Base-by-base conservation (phyloP, 2,113 vertebrate species). In the Amazona vittata region DNA sequence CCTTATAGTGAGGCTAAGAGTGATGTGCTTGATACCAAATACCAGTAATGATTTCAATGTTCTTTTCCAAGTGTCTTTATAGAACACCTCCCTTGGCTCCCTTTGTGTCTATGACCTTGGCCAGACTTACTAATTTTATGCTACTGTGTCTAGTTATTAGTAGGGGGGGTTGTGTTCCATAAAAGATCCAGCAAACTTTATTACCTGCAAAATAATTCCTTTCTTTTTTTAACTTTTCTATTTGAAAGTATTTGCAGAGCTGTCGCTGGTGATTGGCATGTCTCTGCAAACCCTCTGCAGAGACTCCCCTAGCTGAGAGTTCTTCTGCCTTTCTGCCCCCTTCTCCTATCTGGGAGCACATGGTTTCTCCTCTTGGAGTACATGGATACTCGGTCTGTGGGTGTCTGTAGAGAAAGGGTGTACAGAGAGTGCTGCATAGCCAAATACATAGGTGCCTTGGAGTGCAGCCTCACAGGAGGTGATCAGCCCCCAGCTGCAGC, bases 111-210 rank as follows among this genome's bases (percentile, higher is more conserved):
- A 46, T 68, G 68, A 88, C 47, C 78, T 96, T 90, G 37, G 25
- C n/a, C 59, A 62, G n/a, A 83, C 20, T 83, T 67, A 41, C 20
- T 92, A 35, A 82, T 83, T 93, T 96, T 92, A 71, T 69, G 29
- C 47, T 9, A 26, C 62, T 86, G 29, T 86, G 49, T 84, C 60
- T 90, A 92, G 43, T 78, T 75, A 44, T 55, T 92, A 67, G n/a
- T 59, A 31, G 20, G 1, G 3, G 41, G 76, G 71, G n/a, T 21
- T 35, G 22, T 20, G 11, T 44, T 90, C 26, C 21, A 2, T 63
- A 47, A 70, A 43, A 81, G 59, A 83, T 35, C 15, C 15, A 64
- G 29, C 43, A 78, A 91, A 77, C 46, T 60, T 90, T 52, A 35
- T 60, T 60, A 75, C 29, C 50, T 55, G 9, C 0, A 39, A 74